phyloP scores from a whole-genome alignment of 2,888 invertebrate species.

The Pandemis cinnamomeana region DNA sequence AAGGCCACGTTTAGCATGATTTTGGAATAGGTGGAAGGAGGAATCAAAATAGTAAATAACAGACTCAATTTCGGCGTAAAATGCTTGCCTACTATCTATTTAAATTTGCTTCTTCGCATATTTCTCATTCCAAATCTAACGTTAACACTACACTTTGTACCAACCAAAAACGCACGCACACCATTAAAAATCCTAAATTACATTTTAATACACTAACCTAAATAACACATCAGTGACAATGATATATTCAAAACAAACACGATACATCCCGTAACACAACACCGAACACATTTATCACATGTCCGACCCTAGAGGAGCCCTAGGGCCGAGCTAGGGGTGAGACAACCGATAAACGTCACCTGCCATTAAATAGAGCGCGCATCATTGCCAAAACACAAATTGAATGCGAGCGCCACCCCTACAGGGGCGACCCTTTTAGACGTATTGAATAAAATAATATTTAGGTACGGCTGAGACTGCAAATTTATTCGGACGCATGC shows the following conservation, averaged over 20 bases:
- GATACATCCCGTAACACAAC: conserved; percentile 41
- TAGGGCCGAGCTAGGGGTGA: conserved; percentile 34
- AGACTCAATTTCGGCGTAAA: too few species aligned
- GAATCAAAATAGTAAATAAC: too few species aligned
- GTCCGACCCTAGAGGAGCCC: conserved; percentile 30
- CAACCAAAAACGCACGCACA: not conserved
- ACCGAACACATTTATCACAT: conserved; percentile 38
- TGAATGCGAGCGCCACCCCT: conserved; percentile 61
- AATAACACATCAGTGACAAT: conserved; percentile 37
- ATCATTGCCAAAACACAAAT: conserved; percentile 76
- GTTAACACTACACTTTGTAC: not conserved
- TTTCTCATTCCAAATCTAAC: not conserved
- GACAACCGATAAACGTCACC: conserved; percentile 66
- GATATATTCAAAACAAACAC: conserved; percentile 44
- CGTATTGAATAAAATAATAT: conserved; percentile 43
- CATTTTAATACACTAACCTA: conserved; percentile 45
- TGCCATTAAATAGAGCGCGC: conserved; percentile 78
- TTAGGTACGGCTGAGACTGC: conserved; percentile 36
- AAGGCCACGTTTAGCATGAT: too few species aligned
- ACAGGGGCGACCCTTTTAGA: conserved; percentile 42
- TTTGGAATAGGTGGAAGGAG: too few species aligned
- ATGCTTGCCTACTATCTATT: too few species aligned
- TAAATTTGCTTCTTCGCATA: not conserved
- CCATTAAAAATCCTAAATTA: conserved; percentile 37
- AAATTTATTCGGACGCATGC: conserved; percentile 39